Percentiles rank a stretch among this genome's conserved stretches.
These are phyloP conservation scores for Grammomys dolichurus DNA, from an alignment of 2,113 vertebrate genomes.

Conservation along the genomic window DNA sequence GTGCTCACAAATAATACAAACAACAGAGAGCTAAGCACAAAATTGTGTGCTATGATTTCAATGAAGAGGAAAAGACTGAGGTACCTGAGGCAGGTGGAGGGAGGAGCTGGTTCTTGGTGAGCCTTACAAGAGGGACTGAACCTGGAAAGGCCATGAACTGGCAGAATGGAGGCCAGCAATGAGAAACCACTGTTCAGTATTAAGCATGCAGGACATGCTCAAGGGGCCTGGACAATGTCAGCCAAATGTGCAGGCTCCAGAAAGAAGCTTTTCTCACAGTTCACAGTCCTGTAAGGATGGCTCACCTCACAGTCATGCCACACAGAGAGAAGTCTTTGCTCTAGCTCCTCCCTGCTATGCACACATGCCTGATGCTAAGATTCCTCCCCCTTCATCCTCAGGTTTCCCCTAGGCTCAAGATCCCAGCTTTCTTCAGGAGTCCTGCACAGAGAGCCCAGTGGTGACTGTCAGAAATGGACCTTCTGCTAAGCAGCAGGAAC, in stretches of 20 bases:
- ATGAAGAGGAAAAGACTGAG: neutral
- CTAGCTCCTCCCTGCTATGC: neutral
- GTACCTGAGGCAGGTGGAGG: neutral
- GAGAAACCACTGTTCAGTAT: conserved; percentile 33
- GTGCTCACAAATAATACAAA: conserved; percentile 19
- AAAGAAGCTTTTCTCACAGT: conserved; percentile 39
- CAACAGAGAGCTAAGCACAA: neutral
- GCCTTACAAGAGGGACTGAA: neutral
- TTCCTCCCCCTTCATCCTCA: neutral
- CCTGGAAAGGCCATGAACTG: neutral
- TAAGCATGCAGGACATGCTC: conserved; percentile 51
- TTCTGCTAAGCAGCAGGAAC: neutral
- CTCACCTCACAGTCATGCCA: neutral
- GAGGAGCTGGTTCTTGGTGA: neutral
- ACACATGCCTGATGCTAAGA: neutral
- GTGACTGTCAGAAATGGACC: neutral
- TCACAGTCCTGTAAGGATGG: neutral
- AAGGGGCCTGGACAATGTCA: conserved; percentile 44
- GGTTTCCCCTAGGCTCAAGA: neutral
- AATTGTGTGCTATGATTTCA: neutral
- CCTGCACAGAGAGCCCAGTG: neutral
- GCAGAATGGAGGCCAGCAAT: neutral
- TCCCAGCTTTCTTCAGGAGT: neutral
- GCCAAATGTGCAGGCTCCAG: conserved; percentile 63
- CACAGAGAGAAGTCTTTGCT: conserved; percentile 7